Evolutionary conservation across 1,140 invertebrate genomes (phyloP), one percentile per base, ranked within the genome.

Genomic region (Neodiprion pinetum): DNA sequence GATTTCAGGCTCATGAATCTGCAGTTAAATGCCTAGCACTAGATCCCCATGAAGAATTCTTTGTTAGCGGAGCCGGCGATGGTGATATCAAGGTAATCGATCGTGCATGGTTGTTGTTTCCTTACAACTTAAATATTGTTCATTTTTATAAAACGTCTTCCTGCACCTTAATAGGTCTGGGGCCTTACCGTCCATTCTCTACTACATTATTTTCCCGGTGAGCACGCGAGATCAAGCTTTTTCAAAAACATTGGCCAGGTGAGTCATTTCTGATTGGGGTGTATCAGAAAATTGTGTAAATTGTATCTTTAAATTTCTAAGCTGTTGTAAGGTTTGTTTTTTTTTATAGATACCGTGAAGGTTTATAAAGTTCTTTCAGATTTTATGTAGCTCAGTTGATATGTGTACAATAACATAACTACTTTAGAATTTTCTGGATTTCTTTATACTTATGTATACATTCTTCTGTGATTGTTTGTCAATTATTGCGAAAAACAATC

Each of bases 51-150:
- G 97, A 99, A 89, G 97, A 99, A 88, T 96, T 96, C 87, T 99
- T 99, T 88, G 97, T 97, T 9, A 98, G 98, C 72, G 98, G 98
- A 50, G 96, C 98, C 61, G 96, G 97, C n/a, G 98, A 99, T 88
- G 98, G 98, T 28, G 97, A 99, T 89, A 98, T 99, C 77, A 99
- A 99, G 93, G 98, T 98, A 87, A 76, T 66, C 49, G 17, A 14
- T 61, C 28, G 1, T 70, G 14, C 12, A 67, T 61, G 65, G 73
- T 70, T 53, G 17, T 75, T 53, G 72, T 73, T 73, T 67, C 48
- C 28, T 17, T 66, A 5, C 50, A 48, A 48, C 28, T 71, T 10
- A n/a, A 74, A 74, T 23, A 49, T 70, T 72, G 65, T 48, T 72
- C 9, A 67, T 68, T 48, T 11, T 67, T 28, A 61, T 23, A 49